Evolutionary conservation across 2,888 invertebrate genomes (phyloP).

Genomic region (Cataglyphis cursor): DNA sequence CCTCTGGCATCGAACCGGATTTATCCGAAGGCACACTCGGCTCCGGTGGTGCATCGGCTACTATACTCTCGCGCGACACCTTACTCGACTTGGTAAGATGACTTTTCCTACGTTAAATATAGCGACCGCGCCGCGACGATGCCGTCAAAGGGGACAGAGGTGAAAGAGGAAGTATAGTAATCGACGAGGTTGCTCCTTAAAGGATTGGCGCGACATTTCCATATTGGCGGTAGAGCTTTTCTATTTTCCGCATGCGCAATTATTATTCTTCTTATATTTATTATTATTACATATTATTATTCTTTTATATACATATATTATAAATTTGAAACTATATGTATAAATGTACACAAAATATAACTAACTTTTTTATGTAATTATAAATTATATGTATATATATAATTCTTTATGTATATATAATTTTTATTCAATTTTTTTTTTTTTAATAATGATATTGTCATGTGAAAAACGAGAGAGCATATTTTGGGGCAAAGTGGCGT

Average conservation of each 20-base stretch:
- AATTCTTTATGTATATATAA: not conserved
- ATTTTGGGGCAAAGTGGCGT: not conserved
- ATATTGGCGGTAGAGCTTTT: not conserved
- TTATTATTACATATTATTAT: no score
- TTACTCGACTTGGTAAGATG: slow-evolving; percentile 84
- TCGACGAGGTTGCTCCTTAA: slow-evolving; percentile 32
- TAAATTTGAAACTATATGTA: not conserved
- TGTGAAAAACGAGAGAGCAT: not conserved
- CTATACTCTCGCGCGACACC: slow-evolving; percentile 79
- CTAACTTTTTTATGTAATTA: not conserved
- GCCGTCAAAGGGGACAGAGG: slow-evolving; percentile 40
- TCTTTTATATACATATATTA: not conserved
- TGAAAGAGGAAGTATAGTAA: slow-evolving; percentile 44
- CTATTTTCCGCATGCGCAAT: not conserved
- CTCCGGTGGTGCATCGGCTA: slow-evolving; percentile 70
- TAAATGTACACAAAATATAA: no score
- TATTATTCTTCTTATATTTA: not conserved
- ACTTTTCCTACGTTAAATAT: slow-evolving; percentile 80
- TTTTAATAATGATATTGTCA: not conserved
- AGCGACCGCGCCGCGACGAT: slow-evolving; percentile 70
- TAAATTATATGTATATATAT: not conserved
- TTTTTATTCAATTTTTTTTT: not conserved
- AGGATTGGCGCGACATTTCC: slow-evolving; percentile 19
- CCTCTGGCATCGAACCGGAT: slow-evolving; percentile 80
- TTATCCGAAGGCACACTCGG: slow-evolving; percentile 76